A percentile compares a stretch with the other conserved stretches of the same genome.
These are phyloP conservation scores for Rhabdophis nuchalis DNA, from an alignment of 2,797 vertebrate species.

Conservation along the genomic window DNA sequence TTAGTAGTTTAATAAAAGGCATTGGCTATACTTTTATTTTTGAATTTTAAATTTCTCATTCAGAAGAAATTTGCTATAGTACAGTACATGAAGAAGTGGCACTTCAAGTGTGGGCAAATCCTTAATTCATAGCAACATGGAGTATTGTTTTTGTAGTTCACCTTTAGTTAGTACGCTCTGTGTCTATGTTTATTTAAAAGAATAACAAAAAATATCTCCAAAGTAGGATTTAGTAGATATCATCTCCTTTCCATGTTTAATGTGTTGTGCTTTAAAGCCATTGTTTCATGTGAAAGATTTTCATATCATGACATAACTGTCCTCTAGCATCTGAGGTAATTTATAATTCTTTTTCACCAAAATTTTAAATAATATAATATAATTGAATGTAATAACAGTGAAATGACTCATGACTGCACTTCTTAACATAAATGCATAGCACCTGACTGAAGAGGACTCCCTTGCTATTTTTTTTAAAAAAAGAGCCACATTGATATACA, in stretches of 20 bases:
- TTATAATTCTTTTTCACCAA: background rate
- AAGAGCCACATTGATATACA: background rate
- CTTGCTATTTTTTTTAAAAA: background rate
- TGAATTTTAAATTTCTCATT: background rate
- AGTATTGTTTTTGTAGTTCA: background rate
- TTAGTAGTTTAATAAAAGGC: background rate
- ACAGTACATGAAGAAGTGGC: conserved; percentile 9
- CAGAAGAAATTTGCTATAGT: background rate
- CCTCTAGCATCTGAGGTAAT: background rate
- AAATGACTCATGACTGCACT: background rate
- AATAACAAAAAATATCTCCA: background rate
- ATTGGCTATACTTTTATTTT: background rate
- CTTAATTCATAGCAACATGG: conserved; percentile 22
- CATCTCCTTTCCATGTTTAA: background rate
- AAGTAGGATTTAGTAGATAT: background rate
- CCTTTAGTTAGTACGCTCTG: background rate
- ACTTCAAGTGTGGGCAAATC: conserved; percentile 56
- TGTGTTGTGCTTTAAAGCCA: background rate
- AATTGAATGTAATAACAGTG: background rate
- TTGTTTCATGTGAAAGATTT: background rate
- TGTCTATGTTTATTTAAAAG: conserved; percentile 19
- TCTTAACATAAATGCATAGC: background rate
- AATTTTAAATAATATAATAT: background rate
- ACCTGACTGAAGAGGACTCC: background rate
- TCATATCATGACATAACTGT: background rate